Percentiles rank a stretch among this genome's conserved stretches.
These are phyloP conservation scores for Rattus rattus DNA, from an alignment of 2,113 vertebrate species.

Conservation along the genomic window DNA sequence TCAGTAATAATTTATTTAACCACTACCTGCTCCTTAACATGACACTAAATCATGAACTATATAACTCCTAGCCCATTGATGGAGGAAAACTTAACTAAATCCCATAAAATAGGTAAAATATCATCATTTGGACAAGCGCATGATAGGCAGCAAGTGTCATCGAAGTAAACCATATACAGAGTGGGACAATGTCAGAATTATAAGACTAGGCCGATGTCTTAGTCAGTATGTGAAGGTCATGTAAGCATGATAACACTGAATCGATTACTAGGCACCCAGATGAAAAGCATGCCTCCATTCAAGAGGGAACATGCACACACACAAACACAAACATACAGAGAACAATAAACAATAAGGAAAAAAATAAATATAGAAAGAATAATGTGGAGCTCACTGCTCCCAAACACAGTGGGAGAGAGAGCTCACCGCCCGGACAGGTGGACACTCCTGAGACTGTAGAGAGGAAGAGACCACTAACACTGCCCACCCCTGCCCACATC, in stretches of 20 bases:
- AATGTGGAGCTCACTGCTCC: no score
- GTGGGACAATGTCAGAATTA: not conserved
- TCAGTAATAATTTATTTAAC: conserved; percentile 21
- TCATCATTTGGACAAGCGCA: not conserved
- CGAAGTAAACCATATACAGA: not conserved
- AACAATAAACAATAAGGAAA: not conserved
- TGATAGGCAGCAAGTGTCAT: accelerated
- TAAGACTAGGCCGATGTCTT: no score
- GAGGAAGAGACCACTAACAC: no score
- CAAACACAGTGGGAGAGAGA: no score
- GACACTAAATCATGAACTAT: not conserved
- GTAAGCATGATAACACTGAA: no score
- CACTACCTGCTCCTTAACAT: not conserved
- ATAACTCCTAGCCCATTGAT: not conserved
- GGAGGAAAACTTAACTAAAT: not conserved
- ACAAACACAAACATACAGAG: not conserved
- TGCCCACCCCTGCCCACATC: no score
- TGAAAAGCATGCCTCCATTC: no score
- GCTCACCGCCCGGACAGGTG: no score
- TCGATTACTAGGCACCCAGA: no score
- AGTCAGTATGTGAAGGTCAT: not conserved
- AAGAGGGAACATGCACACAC: not conserved
- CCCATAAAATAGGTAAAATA: not conserved
- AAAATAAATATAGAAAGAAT: not conserved
- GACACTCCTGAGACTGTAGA: no score